Evolutionary conservation across 2,113 vertebrate species (phyloP), one percentile per base, ranked within the genome.

Genomic region (Bagarius yarrelli): DNA sequence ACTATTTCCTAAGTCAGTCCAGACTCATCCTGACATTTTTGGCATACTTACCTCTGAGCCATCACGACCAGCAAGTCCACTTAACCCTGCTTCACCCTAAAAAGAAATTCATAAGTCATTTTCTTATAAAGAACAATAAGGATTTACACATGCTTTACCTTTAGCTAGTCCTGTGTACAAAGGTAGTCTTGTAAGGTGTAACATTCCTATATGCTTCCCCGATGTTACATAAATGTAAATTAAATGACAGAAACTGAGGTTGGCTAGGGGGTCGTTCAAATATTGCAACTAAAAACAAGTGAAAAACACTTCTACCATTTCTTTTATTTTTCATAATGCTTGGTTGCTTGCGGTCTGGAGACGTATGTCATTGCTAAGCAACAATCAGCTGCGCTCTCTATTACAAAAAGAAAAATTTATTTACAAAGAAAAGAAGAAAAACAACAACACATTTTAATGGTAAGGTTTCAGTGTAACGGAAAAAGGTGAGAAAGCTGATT

Each of bases 81-180:
- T 93, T 57, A 94, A 85, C 83, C 96, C 96, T 83, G 90, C 78
- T 47, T 97, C 95, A 36, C 96, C 96, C 96, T 97, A 18, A 78
- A 52, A 89, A 57, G 36, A 85, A 14, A 78, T 50, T 19, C 27
- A 52, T 18, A 34, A 21, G 11, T 34, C 14, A 55, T 55, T 55
- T 9, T 11, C 16, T 52, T 27, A 19, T 15, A 27, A 50, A 72
- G n/a, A 72, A 72, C 18, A 19, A 52, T 21, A 12, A 47, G 15
- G 13, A n/a, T 5, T 52, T 27, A 27, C 0, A 30, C 1, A 21
- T 55, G 25, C 16, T 2, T 18, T 70, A 70, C 13, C 13, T 67
- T 14, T 27, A 71, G n/a, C 19, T n/a, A n/a, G 11, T 1, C 21
- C 9, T 14, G 4, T 23, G 21, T n/a, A 44, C 21, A n/a, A 40